phyloP scores from a whole-genome alignment of 1,140 invertebrate genomes.

The Colletes gigas region DNA sequence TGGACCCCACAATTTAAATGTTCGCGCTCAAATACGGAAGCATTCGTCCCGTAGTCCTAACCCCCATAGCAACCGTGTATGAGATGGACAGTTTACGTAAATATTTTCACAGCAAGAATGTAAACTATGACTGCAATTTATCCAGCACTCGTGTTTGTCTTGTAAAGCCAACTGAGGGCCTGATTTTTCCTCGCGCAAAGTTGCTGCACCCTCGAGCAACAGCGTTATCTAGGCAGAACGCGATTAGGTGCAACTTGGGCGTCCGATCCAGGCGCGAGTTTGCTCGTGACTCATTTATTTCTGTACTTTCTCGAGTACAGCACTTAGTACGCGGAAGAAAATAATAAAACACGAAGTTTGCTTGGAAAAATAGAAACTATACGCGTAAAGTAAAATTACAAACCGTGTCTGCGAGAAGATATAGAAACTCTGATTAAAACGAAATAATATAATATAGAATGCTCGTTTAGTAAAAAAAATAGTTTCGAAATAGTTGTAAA shows the following conservation, averaged over 20 bases:
- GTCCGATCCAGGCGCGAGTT: background rate
- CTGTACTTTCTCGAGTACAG: no score
- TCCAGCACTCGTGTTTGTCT: background rate
- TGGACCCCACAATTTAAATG: no score
- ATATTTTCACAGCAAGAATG: no score
- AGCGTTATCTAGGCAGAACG: background rate
- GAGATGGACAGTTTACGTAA: no score
- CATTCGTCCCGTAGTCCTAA: no score
- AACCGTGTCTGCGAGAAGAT: background rate
- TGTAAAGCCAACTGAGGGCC: background rate
- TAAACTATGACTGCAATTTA: background rate
- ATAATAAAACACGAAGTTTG: no score
- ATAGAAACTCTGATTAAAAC: background rate
- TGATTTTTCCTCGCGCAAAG: constrained; percentile 6
- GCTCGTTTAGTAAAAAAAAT: no score
- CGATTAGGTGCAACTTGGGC: constrained; percentile 10
- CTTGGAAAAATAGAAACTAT: no score
- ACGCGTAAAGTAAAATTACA: background rate
- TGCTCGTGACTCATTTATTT: constrained; percentile 13
- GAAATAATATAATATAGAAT: background rate
- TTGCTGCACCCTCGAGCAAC: constrained; percentile 1
- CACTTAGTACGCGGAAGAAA: no score
- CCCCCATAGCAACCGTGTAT: no score
- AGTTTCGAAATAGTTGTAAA: no score
- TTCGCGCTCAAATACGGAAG: no score